Evolutionary conservation across 2,113 vertebrate genomes (phyloP).

Genomic region (Siniperca knerii): DNA sequence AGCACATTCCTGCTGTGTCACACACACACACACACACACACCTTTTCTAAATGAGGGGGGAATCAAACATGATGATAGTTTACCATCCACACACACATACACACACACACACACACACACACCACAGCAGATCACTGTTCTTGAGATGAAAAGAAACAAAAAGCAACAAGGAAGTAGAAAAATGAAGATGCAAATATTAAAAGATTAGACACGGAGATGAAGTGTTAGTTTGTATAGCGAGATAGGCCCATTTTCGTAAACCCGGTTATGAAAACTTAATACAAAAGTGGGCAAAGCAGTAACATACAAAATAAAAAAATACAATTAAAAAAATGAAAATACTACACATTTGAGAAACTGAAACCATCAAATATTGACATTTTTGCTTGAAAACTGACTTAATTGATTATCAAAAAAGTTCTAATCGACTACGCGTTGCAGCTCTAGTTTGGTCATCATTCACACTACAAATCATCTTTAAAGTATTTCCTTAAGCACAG

Average conservation of each 20-base stretch:
- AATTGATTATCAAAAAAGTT: not conserved
- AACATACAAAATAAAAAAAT: not conserved
- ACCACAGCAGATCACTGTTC: slow-evolving; percentile 3
- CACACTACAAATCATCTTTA: not conserved
- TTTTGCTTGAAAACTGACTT: not conserved
- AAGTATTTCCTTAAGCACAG: not conserved
- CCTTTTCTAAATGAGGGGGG: not conserved
- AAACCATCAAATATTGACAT: not conserved
- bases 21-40: slow-evolving; percentile 16
- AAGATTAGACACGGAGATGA: not conserved
- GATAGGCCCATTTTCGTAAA: not conserved
- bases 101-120: not conserved
- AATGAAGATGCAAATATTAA: not conserved
- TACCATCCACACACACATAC: not conserved
- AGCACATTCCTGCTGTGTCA: slow-evolving; percentile 58
- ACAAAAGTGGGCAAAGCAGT: not conserved
- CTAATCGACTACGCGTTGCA: not conserved
- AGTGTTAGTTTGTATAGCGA: not conserved
- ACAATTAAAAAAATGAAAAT: not conserved
- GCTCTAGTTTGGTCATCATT: not conserved
- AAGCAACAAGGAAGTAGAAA: not conserved
- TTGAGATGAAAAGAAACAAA: not conserved
- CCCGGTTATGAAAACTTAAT: not conserved
- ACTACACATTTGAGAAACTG: not conserved
- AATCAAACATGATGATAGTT: slow-evolving; percentile 31